These are phyloP conservation scores for Phataginus tricuspis DNA, from an alignment of 2,797 vertebrate genomes.

Conservation along the genomic window DNA sequence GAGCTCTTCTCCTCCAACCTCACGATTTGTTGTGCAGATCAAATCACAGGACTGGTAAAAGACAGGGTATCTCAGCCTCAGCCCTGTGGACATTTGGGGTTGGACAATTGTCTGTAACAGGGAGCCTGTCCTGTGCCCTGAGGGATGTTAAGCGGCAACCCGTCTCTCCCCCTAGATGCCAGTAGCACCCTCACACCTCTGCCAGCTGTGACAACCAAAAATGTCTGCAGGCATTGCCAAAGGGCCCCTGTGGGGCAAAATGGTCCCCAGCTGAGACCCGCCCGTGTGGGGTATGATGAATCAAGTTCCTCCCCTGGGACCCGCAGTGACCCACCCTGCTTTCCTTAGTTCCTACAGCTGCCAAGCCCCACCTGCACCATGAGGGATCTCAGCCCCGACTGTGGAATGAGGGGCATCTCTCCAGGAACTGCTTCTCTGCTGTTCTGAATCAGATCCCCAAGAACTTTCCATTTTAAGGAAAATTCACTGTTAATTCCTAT, in stretches of 20 bases:
- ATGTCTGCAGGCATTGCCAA: not conserved
- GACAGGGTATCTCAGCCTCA: not conserved
- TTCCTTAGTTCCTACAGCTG: not conserved
- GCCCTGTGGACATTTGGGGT: too few species aligned
- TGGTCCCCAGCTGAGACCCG: not conserved
- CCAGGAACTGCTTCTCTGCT: not conserved
- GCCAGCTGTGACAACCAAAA: not conserved
- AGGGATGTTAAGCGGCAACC: not conserved
- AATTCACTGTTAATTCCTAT: not conserved
- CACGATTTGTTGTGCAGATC: not conserved
- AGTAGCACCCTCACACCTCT: not conserved
- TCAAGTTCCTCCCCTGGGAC: not conserved
- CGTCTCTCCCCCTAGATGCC: not conserved
- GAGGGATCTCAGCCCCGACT: accelerated
- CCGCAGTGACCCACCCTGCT: not conserved
- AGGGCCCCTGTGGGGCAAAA: not conserved
- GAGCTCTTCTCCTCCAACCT: not conserved
- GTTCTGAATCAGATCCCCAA: not conserved
- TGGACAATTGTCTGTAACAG: not conserved
- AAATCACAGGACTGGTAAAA: not conserved
- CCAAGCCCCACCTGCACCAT: not conserved
- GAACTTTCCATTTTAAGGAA: not conserved
- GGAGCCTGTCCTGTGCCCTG: not conserved
- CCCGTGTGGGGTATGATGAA: not conserved
- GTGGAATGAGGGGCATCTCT: not conserved